These are phyloP conservation scores for Intellagama lesueurii DNA, from an alignment of 2,797 vertebrate species.

Conservation along the genomic window DNA sequence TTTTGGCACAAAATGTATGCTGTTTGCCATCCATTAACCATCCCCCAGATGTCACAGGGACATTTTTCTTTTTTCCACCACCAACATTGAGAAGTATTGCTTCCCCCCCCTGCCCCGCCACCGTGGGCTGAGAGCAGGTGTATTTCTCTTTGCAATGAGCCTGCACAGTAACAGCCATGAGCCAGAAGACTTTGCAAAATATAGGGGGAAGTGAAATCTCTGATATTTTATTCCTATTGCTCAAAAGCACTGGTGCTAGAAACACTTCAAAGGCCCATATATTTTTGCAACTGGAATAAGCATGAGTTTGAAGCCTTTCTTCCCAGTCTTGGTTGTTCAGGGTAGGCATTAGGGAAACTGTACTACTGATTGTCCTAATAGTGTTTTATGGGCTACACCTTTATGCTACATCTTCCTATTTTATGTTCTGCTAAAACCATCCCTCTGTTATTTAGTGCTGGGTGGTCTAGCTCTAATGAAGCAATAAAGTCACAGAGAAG, in stretches of 20 bases:
- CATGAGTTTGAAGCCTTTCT: not conserved
- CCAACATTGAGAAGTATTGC: not conserved
- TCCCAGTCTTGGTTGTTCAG: not conserved
- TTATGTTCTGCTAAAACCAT: not conserved
- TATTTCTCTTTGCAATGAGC: conserved; percentile 31
- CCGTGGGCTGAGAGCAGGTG: conserved; percentile 11
- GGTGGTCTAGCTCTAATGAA: not conserved
- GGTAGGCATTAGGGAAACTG: not conserved
- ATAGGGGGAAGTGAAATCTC: not conserved
- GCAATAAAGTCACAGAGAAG: no score
- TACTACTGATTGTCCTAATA: not conserved
- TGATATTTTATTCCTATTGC: not conserved
- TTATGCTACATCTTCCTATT: not conserved
- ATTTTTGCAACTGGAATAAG: not conserved
- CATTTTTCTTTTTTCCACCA: conserved; percentile 11
- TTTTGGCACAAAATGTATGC: not conserved
- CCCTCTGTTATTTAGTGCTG: not conserved
- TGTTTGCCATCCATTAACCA: conserved; percentile 14
- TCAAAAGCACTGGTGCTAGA: not conserved
- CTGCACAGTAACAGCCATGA: conserved; percentile 7
- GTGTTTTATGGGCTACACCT: not conserved
- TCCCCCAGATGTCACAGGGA: not conserved
- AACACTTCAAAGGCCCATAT: not conserved
- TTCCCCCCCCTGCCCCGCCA: not conserved
- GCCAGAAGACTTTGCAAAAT: not conserved